Evolutionary conservation across 2,888 invertebrate genomes (phyloP).

Genomic region (Philhelius pedissequus): DNA sequence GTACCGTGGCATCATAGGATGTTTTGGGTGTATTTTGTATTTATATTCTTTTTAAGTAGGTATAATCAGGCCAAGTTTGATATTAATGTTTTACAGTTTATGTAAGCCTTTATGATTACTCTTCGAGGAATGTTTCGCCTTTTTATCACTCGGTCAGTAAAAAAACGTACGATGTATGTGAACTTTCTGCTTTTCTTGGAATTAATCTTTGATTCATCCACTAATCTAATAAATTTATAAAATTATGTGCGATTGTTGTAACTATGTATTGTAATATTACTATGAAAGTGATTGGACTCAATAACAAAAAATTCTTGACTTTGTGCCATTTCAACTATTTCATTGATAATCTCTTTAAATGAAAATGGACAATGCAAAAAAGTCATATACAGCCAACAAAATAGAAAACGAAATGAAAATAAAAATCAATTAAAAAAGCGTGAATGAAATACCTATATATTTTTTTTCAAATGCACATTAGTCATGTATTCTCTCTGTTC

Average conservation of each 20-base stretch:
- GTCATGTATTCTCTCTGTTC: conserved; percentile 3
- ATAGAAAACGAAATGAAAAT: background rate
- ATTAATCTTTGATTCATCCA: too few species aligned
- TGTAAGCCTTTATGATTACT: too few species aligned
- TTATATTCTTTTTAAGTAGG: too few species aligned
- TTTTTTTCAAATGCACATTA: background rate
- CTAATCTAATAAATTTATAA: too few species aligned
- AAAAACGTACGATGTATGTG: too few species aligned
- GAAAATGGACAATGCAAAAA: conserved; percentile 1
- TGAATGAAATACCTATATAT: background rate
- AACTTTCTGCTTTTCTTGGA: too few species aligned
- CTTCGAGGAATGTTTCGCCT: too few species aligned
- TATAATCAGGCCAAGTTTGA: too few species aligned
- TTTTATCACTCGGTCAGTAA: too few species aligned
- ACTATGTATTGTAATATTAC: background rate
- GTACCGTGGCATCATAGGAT: too few species aligned
- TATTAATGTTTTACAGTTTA: too few species aligned
- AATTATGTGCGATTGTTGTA: background rate
- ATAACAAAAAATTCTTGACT: background rate
- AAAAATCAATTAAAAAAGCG: background rate
- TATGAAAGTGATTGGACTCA: background rate
- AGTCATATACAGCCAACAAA: background rate
- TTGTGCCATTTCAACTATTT: conserved; percentile 5
- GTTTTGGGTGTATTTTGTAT: too few species aligned
- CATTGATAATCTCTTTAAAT: conserved; percentile 14